A percentile compares a stretch with the other conserved stretches of the same genome.
Conservation (phyloP, 2,797 vertebrate species). For the Sebastes paucispinis region DNA sequence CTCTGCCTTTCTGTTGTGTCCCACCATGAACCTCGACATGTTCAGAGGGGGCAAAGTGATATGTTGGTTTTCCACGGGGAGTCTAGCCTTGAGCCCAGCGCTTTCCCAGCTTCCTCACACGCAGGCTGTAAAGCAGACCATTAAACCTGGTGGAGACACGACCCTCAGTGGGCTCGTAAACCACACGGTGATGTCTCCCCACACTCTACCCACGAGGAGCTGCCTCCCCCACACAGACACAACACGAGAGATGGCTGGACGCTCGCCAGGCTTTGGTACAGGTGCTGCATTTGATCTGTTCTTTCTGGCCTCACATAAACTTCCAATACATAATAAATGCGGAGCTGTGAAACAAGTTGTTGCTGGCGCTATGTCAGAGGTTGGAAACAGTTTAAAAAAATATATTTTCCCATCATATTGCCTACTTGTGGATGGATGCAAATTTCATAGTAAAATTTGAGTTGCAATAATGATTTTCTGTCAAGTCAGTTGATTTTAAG, state of each 20-base stretch:
- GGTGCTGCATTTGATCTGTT: conserved; percentile 2
- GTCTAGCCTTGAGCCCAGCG: conserved; percentile 37
- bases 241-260: conserved; percentile 9
- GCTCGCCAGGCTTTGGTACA: conserved; percentile 7
- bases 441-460: conserved; percentile 27
- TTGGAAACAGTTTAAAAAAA: conserved; percentile 2
- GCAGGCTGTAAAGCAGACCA: conserved; percentile 64
- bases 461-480: conserved; percentile 53
- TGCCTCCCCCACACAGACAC: conserved; percentile 22
- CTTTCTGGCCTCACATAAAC: conserved; percentile 8
- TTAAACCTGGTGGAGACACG: conserved; percentile 69
- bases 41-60: conserved; percentile 1
- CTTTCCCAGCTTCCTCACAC: conserved; percentile 53
- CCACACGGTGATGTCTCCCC: conserved; percentile 71
- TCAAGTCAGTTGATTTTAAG: conserved; percentile 50
- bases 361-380: background rate
- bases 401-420: background rate
- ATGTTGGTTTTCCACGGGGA: conserved; percentile 27
- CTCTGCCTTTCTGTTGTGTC: background rate
- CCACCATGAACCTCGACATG: background rate
- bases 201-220: conserved; percentile 55
- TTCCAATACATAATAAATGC: background rate
- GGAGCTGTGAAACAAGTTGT: background rate
- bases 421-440: background rate
- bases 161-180: conserved; percentile 67